These are phyloP conservation scores for Ormyrus pomaceus DNA, from an alignment of 2,888 invertebrate species.

Conservation along the genomic window DNA sequence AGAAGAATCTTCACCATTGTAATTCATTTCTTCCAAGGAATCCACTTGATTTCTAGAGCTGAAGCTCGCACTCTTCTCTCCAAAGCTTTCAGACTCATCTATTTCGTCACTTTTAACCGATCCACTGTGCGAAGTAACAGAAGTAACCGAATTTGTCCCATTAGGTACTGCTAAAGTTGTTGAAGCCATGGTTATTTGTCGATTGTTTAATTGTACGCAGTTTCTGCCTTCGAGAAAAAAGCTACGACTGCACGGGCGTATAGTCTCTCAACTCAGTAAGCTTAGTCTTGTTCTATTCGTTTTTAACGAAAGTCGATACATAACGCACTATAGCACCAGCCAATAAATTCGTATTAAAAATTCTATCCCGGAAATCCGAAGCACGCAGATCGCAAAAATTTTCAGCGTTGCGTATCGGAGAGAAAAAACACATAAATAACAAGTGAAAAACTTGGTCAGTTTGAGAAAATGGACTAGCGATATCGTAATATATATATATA, in stretches of 20 bases:
- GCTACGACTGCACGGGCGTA: slow-evolving; percentile 6
- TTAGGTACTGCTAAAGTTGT: slow-evolving; percentile 70
- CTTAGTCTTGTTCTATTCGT: slow-evolving; percentile 15
- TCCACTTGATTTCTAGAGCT: slow-evolving; percentile 53
- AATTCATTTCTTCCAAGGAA: slow-evolving; percentile 67
- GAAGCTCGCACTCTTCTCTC: slow-evolving; percentile 63
- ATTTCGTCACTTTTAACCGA: slow-evolving; percentile 64
- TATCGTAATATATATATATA: slow-evolving; percentile 5
- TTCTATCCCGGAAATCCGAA: slow-evolving; percentile 2
- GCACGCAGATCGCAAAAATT: slow-evolving; percentile 11
- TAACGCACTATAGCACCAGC: slow-evolving; percentile 30
- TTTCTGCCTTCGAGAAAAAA: background rate
- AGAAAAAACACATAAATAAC: slow-evolving; percentile 40
- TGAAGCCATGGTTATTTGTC: slow-evolving; percentile 66
- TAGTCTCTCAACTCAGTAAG: background rate
- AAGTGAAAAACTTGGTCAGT: slow-evolving; percentile 43
- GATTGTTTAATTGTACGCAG: slow-evolving; percentile 16
- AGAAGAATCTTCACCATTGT: slow-evolving; percentile 60
- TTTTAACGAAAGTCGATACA: slow-evolving; percentile 5
- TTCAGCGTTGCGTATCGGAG: slow-evolving; percentile 15
- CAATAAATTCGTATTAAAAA: slow-evolving; percentile 25
- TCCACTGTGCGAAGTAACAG: slow-evolving; percentile 58
- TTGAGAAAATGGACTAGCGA: slow-evolving; percentile 49
- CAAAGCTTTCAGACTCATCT: slow-evolving; percentile 65
- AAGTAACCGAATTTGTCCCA: slow-evolving; percentile 63